Conservation (phyloP, 2,888 invertebrate genomes). For the Sipha maydis region DNA sequence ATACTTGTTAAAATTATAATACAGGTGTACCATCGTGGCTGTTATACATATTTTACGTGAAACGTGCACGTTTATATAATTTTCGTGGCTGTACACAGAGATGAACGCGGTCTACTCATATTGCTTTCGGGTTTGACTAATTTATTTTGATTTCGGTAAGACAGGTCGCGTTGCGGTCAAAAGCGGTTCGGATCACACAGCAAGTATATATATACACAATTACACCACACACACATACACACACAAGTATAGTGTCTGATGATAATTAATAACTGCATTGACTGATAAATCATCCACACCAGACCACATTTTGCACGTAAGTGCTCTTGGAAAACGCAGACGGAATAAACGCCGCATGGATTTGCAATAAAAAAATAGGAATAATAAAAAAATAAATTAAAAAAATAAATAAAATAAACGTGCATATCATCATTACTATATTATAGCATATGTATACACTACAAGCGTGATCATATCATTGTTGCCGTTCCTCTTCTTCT, state of each 20-base stretch:
- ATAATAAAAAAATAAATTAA: neutral
- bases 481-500: neutral
- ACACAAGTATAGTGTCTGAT: neutral
- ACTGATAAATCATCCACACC: constrained; percentile 52
- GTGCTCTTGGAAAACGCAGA: constrained; percentile 10
- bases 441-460: neutral
- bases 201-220: too few relatives aligned
- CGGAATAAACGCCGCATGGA: neutral
- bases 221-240: neutral
- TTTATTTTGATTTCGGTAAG: constrained; percentile 54
- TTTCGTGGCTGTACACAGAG: neutral
- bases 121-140: constrained; percentile 32
- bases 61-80: neutral
- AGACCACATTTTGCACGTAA: neutral
- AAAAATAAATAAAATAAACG: neutral
- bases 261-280: constrained; percentile 43
- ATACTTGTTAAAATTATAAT: neutral
- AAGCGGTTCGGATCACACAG: constrained; percentile 20
- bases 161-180: constrained; percentile 47
- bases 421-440: neutral
- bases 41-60: neutral
- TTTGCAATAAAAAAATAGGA: neutral
- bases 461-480: neutral
- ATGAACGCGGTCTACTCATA: neutral
- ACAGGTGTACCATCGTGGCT: neutral